Conservation (phyloP, 2,113 vertebrate species). For the Platycercus adscitus region DNA sequence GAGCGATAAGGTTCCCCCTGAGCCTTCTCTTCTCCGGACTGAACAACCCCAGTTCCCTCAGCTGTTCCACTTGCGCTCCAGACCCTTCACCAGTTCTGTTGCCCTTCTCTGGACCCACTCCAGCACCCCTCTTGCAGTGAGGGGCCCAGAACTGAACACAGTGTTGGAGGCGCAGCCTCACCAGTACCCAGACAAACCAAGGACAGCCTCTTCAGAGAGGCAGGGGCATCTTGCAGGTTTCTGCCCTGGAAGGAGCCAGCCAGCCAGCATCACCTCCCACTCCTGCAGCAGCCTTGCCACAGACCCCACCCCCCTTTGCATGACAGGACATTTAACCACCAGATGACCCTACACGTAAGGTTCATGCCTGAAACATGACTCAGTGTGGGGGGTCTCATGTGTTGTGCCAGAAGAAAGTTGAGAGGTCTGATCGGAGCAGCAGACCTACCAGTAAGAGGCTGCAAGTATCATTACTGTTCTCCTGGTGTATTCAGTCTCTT, state of each 20-base stretch:
- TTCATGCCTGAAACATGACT: background rate
- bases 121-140: background rate
- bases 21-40: background rate
- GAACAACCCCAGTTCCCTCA: background rate
- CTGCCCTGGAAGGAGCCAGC: background rate
- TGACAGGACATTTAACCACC: background rate
- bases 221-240: background rate
- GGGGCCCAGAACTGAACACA: background rate
- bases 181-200: background rate
- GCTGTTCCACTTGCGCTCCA: background rate
- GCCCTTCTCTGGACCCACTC: background rate
- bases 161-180: background rate
- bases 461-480: background rate
- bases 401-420: background rate
- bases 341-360: background rate
- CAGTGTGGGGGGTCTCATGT: background rate
- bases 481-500: background rate
- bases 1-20: background rate
- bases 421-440: constrained; percentile 4
- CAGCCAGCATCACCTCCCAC: background rate
- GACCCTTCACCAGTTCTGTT: background rate
- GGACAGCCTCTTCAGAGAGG: background rate
- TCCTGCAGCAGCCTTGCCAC: background rate
- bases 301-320: background rate
- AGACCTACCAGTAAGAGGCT: background rate